Base-by-base conservation (phyloP, 2,113 vertebrate genomes). In the Tinamus guttatus region DNA sequence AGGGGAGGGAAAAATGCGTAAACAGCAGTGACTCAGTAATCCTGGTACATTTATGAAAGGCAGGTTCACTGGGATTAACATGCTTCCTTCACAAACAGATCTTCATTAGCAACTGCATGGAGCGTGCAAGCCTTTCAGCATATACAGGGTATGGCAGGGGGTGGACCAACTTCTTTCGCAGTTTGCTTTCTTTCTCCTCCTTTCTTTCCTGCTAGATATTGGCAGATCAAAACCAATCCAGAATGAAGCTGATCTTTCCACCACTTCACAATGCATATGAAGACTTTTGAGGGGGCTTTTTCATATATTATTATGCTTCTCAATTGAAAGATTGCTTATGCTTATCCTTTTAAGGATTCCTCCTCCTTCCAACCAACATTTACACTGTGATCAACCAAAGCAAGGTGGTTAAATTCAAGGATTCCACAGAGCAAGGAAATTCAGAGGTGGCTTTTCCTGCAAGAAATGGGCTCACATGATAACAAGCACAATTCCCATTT, bases 341-440 rank as follows among this genome's bases (percentile, higher is more conserved):
- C 45, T 68, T 88, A 95, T 95, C 90, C 87, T 87, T 91, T 70
- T 96, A 96, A 78, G 84, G 80, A 95, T 85, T 91, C 40, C 63
- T 65, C 43, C 13, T 13, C 49, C 81, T 91, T 79, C 56, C 80
- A 91, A 65, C 65, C 93, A 95, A 65, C 49, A 79, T 52, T 89
- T 75, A 88, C 58, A 77, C 54, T 83, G 45, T 77, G 83, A 89
- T 58, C 81, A 92, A 71, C 52, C 62, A 94, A 74, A 95, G 51
- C 41, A 85, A 68, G 43, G 64, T 68, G 67, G 90, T 51, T 91
- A 84, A 84, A 93, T 78, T 79, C 92, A 79, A 43, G n/a, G 80
- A 94, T 88, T 52, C 65, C 78, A 92, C 27, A 32, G 70, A 65
- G 54, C 67, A 73, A 92, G 75, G 88, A 81, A 85, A 80, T 84